phyloP scores from a whole-genome alignment of 2,888 invertebrate species.

The Lacanobia oleracea region DNA sequence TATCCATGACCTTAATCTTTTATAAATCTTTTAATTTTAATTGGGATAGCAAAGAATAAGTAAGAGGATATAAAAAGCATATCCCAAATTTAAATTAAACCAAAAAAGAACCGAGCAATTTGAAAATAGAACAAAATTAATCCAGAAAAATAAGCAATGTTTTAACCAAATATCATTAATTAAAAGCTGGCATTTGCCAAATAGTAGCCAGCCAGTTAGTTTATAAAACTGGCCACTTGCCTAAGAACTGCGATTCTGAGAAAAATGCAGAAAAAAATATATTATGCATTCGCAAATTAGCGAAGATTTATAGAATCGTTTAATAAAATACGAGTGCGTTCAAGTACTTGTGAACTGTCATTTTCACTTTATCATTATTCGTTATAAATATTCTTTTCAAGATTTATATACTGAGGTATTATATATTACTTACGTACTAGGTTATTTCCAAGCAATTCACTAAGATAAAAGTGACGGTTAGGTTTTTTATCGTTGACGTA shows the following conservation, averaged over 20 bases:
- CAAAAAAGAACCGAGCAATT: not conserved
- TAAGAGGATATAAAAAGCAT: too few relatives aligned
- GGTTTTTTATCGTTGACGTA: conserved; percentile 24
- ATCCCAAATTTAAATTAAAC: not conserved
- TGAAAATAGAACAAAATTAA: conserved; percentile 8
- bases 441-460: conserved; percentile 11
- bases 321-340: conserved; percentile 25
- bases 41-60: not conserved
- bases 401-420: conserved; percentile 6
- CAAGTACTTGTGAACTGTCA: not conserved
- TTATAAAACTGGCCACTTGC: conserved; percentile 46
- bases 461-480: conserved; percentile 7
- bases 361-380: conserved; percentile 16
- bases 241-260: conserved; percentile 24
- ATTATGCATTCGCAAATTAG: conserved; percentile 30
- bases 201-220: conserved; percentile 11
- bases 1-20: not conserved
- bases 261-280: conserved; percentile 25
- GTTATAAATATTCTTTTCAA: conserved; percentile 6
- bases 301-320: conserved; percentile 21
- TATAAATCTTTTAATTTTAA: not conserved
- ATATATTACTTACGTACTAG: not conserved
- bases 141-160: not conserved
- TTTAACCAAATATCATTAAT: conserved; percentile 13
- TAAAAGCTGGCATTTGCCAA: conserved; percentile 4